These are phyloP conservation scores for Panagrolaimus sp. DNA, from an alignment of 1,140 invertebrate species.

Conservation along the genomic window DNA sequence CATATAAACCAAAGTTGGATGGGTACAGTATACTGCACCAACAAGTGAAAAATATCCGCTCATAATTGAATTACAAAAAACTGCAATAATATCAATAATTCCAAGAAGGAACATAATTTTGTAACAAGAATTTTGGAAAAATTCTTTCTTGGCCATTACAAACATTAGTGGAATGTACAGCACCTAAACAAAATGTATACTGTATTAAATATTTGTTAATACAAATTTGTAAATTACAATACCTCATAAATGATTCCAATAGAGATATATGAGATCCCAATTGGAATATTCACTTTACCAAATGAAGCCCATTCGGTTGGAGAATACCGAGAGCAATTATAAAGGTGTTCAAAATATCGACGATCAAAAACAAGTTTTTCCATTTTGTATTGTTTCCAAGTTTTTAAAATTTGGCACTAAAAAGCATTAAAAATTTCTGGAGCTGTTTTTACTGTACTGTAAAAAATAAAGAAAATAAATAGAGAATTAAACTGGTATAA, in stretches of 20 bases:
- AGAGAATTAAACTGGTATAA: no score
- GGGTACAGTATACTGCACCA: conserved; percentile 20
- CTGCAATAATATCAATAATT: conserved; percentile 21
- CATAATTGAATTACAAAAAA: conserved; percentile 26
- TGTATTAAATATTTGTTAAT: background rate
- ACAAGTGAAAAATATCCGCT: conserved; percentile 21
- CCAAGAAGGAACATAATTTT: conserved; percentile 29
- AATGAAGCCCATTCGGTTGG: background rate
- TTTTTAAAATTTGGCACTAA: no score
- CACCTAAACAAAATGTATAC: background rate
- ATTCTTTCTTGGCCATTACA: background rate
- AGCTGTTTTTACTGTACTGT: no score
- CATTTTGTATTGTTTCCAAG: no score
- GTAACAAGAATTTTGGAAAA: conserved; percentile 20
- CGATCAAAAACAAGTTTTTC: no score
- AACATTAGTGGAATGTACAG: background rate
- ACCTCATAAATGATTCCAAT: conserved; percentile 8
- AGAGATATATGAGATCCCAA: background rate
- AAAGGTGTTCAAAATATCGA: background rate
- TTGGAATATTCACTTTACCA: background rate
- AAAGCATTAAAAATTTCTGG: no score
- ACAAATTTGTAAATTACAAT: background rate
- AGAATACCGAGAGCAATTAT: background rate
- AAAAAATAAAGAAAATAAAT: no score
- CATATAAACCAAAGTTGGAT: conserved; percentile 25